Base-by-base conservation (phyloP, 2,797 vertebrate species). In the Tapirus indicus region DNA sequence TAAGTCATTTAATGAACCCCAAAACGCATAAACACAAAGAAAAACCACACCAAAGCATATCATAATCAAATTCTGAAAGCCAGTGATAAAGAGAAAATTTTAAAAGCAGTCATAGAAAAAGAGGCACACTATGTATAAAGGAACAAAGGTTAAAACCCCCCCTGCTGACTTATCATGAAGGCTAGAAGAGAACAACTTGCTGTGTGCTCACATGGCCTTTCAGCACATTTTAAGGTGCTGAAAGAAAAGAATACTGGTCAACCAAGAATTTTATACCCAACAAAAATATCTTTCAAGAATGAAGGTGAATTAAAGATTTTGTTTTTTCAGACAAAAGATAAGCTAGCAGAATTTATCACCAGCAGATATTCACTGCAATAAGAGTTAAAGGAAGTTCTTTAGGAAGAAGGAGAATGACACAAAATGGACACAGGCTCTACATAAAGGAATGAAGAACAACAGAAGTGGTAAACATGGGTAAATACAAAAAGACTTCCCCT, bases 31-130 rank as follows among this genome's bases (percentile, higher is more conserved):
- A 87, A 64, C 44, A 87, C 16, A 64, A 88, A 87, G 64, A 54
- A 91, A 91, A 95, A 87, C 4, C n/a, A 94, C 32, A 74, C 2
- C 17, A 66, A 88, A 11, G 17, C 54, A 54, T 7, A 60, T 47
- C 23, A 88, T 64, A 82, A 80, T 90, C 85, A 94, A 91, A 84
- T 66, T n/a, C 10, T 94, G 18, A 97, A 91, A 91, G 49, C 25
- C 27, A 82, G n/a, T 86, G 47, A 49, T 29, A 38, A 64, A 95
- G 23, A 89, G 68, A 78, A 94, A 71, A 75, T 21, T 29, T 83
- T 58, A 38, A 91, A 78, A 66, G 7, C 21, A 71, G 4, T 23
- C 32, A 88, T 11, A 93, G 82, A 58, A 93, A 96, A 80, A 88
- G 41, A 74, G 35, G 6, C 44, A 23, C 1, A 17, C 38, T 89